A percentile compares a stretch with the other conserved stretches of the same genome.
These are phyloP conservation scores for Carollia perspicillata DNA, from an alignment of 2,113 vertebrate species.

Conservation along the genomic window DNA sequence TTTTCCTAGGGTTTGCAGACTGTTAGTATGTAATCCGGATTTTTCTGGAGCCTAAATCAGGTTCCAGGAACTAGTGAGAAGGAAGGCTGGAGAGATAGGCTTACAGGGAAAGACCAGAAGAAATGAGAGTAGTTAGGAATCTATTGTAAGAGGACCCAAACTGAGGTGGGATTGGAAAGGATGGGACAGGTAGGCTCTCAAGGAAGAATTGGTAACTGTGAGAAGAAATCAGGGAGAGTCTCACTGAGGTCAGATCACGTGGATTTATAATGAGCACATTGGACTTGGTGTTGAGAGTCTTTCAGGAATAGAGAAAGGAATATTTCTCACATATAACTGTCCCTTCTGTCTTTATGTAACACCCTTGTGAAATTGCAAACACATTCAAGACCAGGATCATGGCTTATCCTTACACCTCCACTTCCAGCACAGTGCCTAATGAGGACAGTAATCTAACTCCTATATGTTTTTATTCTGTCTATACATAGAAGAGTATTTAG, in stretches of 20 bases:
- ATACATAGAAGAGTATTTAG: neutral
- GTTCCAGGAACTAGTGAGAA: neutral
- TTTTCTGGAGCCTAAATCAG: neutral
- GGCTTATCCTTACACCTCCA: neutral
- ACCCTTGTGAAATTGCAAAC: neutral
- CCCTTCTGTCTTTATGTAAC: neutral
- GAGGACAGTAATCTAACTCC: neutral
- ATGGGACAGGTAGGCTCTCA: neutral
- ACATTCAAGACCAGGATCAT: neutral
- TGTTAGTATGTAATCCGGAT: neutral
- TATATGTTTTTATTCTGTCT: neutral
- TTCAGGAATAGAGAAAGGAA: neutral
- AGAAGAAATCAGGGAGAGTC: neutral
- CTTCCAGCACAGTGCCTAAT: neutral
- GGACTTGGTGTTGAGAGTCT: neutral
- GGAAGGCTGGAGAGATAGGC: neutral
- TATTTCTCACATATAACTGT: neutral
- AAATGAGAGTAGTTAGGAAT: slow-evolving; percentile 4
- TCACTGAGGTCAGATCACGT: neutral
- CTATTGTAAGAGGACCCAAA: neutral
- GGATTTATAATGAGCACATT: neutral
- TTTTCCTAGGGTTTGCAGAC: neutral
- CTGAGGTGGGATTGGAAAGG: neutral
- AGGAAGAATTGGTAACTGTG: neutral
- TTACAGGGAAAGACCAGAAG: neutral